These are phyloP conservation scores for Temnothorax ravouxi DNA, from an alignment of 2,888 invertebrate genomes.

Conservation along the genomic window DNA sequence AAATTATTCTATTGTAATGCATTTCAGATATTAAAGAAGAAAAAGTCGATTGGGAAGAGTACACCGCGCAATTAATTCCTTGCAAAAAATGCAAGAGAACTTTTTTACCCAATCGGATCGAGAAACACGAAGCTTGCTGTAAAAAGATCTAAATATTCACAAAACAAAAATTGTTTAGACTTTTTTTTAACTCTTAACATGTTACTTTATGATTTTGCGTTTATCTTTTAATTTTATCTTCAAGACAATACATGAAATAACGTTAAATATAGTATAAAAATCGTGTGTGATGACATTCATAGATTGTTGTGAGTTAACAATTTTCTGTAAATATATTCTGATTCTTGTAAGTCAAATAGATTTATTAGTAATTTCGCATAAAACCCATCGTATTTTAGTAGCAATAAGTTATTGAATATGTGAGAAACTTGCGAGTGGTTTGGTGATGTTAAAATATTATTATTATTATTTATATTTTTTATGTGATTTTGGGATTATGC, in stretches of 20 bases:
- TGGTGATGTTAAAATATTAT: neutral
- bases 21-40: conserved; percentile 49
- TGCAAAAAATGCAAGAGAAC: conserved; percentile 79
- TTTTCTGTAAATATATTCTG: neutral
- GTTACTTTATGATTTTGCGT: neutral
- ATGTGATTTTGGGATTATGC: neutral
- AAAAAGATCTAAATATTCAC: conserved; percentile 61
- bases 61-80: conserved; percentile 73
- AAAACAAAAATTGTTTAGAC: neutral
- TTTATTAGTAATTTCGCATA: neutral
- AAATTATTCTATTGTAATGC: neutral
- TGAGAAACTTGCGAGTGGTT: neutral
- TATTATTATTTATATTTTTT: neutral
- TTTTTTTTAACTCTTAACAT: conserved; percentile 12
- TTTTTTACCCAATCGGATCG: conserved; percentile 77
- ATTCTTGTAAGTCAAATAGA: neutral
- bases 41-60: conserved; percentile 78
- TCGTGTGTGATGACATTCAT: neutral
- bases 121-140: conserved; percentile 73
- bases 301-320: neutral
- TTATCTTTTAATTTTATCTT: neutral
- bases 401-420: neutral
- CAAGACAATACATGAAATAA: neutral
- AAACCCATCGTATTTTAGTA: neutral
- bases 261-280: neutral